Base-by-base conservation (phyloP, 1,140 invertebrate species). In the Conopomorpha cramerella region DNA sequence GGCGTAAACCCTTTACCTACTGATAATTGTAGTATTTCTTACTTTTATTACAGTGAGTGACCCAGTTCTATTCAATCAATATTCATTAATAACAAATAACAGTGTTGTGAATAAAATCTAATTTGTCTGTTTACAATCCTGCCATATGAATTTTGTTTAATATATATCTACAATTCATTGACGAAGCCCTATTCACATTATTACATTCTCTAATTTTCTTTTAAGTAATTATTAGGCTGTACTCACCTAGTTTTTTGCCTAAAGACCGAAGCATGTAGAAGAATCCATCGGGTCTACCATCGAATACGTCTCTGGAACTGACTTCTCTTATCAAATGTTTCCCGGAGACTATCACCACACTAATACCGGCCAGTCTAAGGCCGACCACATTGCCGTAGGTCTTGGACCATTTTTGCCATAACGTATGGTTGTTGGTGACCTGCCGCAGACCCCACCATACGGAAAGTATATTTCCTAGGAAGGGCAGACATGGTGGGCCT, bases 351-450 rank as follows among this genome's bases (percentile, higher is more conserved):
- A 86, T 51, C 1, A 89, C 81, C 0, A 88, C 51, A 16, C 81
- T 67, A 26, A 83, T 67, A 7, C 60, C 62, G 1, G 88, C 88
- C 48, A 82, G 30, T 57, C 74, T 32, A 49, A 78, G 43, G 14
- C 81, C 17, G 81, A 90, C 39, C 82, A 90, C 7, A 82, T 89
- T 31, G 84, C 87, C 33, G 88, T 96, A 78, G 3, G 47, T 41
- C 15, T 48, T 42, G 0, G 57, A 49, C 63, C 66, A 64, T 1
- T 52, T 35, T 34, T 64, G 45, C 65, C 71, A 76, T 18, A 76
- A 35, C 13, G 13, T 38, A 30, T 72, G 62, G 30, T 67, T 55
- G 25, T 54, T 59, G 38, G 65, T 65, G 8, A 49, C 29, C 26
- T 51, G 56, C 36, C 40, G 64, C 12, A 64, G 38, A 12, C 53